Evolutionary conservation across 2,113 vertebrate species (phyloP).

Genomic region (Cochlearius cochlearius): DNA sequence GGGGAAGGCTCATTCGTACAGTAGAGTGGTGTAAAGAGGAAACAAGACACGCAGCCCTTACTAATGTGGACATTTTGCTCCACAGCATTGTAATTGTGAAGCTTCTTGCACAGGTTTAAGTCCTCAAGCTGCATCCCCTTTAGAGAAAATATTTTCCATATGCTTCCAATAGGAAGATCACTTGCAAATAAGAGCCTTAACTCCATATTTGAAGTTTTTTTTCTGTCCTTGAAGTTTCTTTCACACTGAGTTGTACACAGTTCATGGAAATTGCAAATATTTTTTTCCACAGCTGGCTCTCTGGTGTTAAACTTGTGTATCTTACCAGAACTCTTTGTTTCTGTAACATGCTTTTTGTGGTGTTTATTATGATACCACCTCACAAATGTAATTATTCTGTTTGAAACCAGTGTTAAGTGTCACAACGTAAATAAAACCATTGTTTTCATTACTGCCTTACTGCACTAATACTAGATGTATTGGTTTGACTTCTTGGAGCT

Average conservation of each 20-base stretch:
- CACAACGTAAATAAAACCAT: slow-evolving; percentile 14
- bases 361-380: background rate
- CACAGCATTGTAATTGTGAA: background rate
- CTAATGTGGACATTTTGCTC: background rate
- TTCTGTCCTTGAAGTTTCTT: background rate
- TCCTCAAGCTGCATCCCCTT: background rate
- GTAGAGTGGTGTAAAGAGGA: background rate
- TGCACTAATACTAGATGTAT: background rate
- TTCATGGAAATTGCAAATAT: background rate
- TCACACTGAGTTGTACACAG: background rate
- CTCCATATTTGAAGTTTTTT: background rate
- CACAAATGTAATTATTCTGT: slow-evolving; percentile 19
- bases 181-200: slow-evolving; percentile 20
- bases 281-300: background rate
- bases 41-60: background rate
- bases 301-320: background rate
- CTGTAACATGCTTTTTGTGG: slow-evolving; percentile 18
- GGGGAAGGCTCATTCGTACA: background rate
- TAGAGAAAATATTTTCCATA: background rate
- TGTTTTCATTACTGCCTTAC: background rate
- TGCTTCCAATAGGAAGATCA: background rate
- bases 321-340: background rate
- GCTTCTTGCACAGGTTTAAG: background rate
- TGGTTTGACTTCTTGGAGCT: background rate
- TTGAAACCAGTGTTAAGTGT: slow-evolving; percentile 12